A percentile compares a stretch with the other conserved stretches of the same genome.
phyloP scores from a whole-genome alignment of 2,113 vertebrate species.

The Pollachius pollachius region DNA sequence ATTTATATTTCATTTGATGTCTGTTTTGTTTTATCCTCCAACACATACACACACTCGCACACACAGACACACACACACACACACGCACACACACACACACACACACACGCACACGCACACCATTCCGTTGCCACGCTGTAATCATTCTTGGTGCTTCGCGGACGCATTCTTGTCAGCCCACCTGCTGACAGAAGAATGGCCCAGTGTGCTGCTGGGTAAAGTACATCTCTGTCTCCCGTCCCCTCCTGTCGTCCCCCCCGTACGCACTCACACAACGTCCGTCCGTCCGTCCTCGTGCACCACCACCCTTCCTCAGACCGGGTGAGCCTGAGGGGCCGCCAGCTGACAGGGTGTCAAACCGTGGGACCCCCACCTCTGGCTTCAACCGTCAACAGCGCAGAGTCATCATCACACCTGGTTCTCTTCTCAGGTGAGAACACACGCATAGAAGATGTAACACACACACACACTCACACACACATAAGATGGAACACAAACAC shows the following conservation, averaged over 20 bases:
- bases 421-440: no score
- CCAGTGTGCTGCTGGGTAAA: slow-evolving; percentile 20
- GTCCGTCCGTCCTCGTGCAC: no score
- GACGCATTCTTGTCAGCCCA: slow-evolving; percentile 52
- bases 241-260: slow-evolving; percentile 5
- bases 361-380: no score
- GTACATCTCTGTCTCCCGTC: slow-evolving; percentile 10
- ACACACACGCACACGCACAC: slow-evolving; percentile 6
- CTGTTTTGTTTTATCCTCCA: no score
- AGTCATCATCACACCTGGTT: no score
- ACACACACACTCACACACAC: slow-evolving; percentile 1
- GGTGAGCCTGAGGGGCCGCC: no score
- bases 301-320: no score
- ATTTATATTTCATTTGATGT: no score
- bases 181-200: slow-evolving; percentile 39
- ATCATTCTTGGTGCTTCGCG: slow-evolving; percentile 33
- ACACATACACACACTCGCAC: neutral
- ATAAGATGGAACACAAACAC: neutral
- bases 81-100: neutral
- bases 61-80: neutral
- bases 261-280: no score
- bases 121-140: slow-evolving; percentile 24
- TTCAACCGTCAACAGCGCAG: no score
- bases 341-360: no score
- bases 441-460: no score